These are phyloP conservation scores for Papilio gigon DNA, from an alignment of 2,888 invertebrate genomes.

Conservation along the genomic window DNA sequence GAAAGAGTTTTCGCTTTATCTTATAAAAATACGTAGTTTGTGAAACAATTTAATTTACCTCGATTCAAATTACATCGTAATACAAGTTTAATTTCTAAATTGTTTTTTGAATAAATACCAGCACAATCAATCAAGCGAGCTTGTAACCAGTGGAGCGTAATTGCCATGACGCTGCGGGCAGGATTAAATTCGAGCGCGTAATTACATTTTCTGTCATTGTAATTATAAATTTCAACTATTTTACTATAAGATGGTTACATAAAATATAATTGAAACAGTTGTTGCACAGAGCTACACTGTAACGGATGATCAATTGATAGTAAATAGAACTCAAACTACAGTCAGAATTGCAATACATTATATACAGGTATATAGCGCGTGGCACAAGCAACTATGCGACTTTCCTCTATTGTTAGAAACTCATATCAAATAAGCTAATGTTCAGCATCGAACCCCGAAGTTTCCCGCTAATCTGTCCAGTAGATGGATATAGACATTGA, in stretches of 20 bases:
- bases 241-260: background rate
- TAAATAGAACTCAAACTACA: background rate
- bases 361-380: too few species aligned
- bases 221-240: conserved; percentile 17
- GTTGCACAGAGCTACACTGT: background rate
- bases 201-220: conserved; percentile 7
- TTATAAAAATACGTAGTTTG: background rate
- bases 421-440: too few species aligned
- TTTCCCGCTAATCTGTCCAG: too few species aligned
- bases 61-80: background rate
- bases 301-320: background rate
- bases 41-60: background rate
- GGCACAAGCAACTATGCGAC: too few species aligned
- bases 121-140: background rate
- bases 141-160: conserved; percentile 16
- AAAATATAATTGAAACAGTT: background rate
- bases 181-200: conserved; percentile 6
- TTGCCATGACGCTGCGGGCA: conserved; percentile 8
- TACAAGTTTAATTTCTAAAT: background rate
- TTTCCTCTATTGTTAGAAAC: too few species aligned
- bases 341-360: background rate
- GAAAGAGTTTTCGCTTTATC: background rate
- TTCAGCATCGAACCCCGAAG: too few species aligned
- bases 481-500: too few species aligned
- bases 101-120: conserved; percentile 6